A percentile compares a stretch with the other conserved stretches of the same genome.
Evolutionary conservation across 2,797 vertebrate species (phyloP).

Genomic region (Sylvia borin): DNA sequence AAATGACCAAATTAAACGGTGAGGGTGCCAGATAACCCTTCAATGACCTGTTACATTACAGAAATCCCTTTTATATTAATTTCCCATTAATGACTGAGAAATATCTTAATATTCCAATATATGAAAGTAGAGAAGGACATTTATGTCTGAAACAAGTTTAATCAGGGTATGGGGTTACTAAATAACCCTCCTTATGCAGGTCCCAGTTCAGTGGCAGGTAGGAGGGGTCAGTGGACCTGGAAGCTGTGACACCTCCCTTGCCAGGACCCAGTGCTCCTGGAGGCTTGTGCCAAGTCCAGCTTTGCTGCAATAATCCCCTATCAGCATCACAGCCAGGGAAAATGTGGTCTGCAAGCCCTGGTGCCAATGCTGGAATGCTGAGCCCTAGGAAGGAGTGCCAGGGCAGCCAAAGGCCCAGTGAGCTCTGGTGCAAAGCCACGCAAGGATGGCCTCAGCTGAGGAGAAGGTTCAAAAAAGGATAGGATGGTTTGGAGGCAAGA

Average conservation of each 20-base stretch:
- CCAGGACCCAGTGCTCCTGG: not conserved
- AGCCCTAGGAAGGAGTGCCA: not conserved
- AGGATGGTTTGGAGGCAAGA: not conserved
- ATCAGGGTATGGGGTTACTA: not conserved
- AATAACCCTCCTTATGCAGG: not conserved
- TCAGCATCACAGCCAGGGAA: not conserved
- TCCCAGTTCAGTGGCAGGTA: not conserved
- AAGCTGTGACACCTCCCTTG: not conserved
- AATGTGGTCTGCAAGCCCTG: not conserved
- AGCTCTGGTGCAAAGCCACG: not conserved
- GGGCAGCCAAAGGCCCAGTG: not conserved
- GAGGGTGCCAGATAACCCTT: not conserved
- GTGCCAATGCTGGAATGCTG: not conserved
- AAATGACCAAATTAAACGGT: not conserved
- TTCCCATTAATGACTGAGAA: not conserved
- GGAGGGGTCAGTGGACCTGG: not conserved
- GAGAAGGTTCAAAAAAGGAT: not conserved
- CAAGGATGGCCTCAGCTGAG: not conserved
- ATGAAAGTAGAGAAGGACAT: not conserved
- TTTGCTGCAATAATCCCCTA: conserved; percentile 14
- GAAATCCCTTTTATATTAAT: not conserved
- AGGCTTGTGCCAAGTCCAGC: not conserved
- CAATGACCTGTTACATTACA: not conserved
- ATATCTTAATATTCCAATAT: not conserved
- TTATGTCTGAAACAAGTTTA: not conserved